phyloP scores from a whole-genome alignment of 2,888 invertebrate genomes.

The Tryphoninae sp. region DNA sequence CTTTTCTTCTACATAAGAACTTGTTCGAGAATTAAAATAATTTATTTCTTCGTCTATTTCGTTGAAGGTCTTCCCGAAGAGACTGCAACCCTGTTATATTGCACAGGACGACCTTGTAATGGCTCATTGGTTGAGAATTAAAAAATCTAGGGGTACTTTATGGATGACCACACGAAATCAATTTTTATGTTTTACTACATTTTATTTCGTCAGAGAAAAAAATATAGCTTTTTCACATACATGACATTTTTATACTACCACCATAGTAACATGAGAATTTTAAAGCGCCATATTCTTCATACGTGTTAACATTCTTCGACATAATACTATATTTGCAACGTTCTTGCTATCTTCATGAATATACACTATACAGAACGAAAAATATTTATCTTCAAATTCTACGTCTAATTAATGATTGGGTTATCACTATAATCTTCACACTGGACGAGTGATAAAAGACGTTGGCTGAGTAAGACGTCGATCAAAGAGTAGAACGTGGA shows the following conservation, averaged over 20 bases:
- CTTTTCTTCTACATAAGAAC: slow-evolving; percentile 38
- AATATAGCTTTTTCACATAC: slow-evolving; percentile 54
- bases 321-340: slow-evolving; percentile 15
- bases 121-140: too few relatives aligned
- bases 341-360: slow-evolving; percentile 26
- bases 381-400: slow-evolving; percentile 16
- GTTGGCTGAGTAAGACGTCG: not conserved
- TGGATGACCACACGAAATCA: not conserved
- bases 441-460: slow-evolving; percentile 1
- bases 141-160: not conserved
- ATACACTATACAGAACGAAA: slow-evolving; percentile 31
- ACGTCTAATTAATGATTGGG: not conserved
- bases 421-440: slow-evolving; percentile 3
- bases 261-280: not conserved
- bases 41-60: not conserved
- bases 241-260: slow-evolving; percentile 17
- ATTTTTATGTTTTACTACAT: slow-evolving; percentile 41
- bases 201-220: slow-evolving; percentile 50
- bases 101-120: too few relatives aligned
- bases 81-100: too few relatives aligned
- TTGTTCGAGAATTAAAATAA: not conserved
- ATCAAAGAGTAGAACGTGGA: slow-evolving; percentile 10
- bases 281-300: slow-evolving; percentile 3
- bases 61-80: too few relatives aligned
- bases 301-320: slow-evolving; percentile 25